phyloP scores from a whole-genome alignment of 2,113 vertebrate species.

The Symphodus melops region DNA sequence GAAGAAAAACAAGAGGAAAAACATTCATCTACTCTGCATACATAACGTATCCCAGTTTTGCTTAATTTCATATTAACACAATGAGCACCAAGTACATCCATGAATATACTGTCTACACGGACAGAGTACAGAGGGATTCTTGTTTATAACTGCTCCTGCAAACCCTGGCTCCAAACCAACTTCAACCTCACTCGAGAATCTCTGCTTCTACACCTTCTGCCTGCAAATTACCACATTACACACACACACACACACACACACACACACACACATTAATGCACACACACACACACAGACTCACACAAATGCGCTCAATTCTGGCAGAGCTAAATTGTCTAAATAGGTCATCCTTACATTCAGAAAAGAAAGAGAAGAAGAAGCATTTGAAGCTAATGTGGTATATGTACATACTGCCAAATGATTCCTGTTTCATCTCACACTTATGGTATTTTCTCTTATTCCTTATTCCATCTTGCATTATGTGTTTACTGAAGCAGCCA shows the following conservation, averaged over 20 bases:
- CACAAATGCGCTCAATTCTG: conserved; percentile 30
- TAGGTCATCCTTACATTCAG: conserved; percentile 54
- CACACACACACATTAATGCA: conserved; percentile 5
- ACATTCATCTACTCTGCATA: not conserved
- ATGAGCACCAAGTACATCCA: not conserved
- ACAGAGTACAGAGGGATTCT: conserved; percentile 27
- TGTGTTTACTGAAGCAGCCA: too few species aligned
- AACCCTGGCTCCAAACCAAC: conserved; percentile 41
- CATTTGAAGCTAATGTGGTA: too few species aligned
- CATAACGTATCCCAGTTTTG: not conserved
- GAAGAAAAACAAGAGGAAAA: too few species aligned
- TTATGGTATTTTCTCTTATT: too few species aligned
- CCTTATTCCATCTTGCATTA: too few species aligned
- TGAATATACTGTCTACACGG: not conserved
- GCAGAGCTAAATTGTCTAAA: conserved; percentile 44
- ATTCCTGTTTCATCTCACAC: too few species aligned
- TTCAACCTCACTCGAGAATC: conserved; percentile 25
- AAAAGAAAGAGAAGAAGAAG: not conserved
- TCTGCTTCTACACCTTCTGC: conserved; percentile 28
- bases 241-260: conserved; percentile 2
- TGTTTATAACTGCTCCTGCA: conserved; percentile 29
- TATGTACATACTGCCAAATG: too few species aligned
- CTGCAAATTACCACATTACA: conserved; percentile 54
- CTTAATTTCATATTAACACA: conserved; percentile 1
- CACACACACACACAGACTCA: not conserved